Percentiles rank a stretch among this genome's conserved stretches.
These are phyloP conservation scores for Condylura cristata DNA, from an alignment of 2,113 vertebrate species.

Conservation along the genomic window DNA sequence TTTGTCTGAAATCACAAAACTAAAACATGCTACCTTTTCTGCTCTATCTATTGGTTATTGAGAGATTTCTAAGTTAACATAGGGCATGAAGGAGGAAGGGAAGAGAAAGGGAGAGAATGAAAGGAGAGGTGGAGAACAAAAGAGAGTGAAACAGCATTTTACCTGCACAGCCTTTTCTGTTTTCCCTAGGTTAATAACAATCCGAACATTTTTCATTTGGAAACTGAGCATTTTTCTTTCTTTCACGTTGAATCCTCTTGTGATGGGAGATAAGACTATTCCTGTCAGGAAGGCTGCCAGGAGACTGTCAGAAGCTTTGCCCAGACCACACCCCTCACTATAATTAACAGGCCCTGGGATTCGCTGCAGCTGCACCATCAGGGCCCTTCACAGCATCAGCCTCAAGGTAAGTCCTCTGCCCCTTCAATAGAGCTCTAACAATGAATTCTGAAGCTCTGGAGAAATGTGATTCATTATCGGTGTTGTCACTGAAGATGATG, in stretches of 20 bases:
- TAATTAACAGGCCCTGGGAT: neutral
- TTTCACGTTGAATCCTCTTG: neutral
- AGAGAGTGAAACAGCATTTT: neutral
- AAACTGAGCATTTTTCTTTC: neutral
- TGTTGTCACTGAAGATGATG: neutral
- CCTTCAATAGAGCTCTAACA: neutral
- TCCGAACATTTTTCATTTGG: neutral
- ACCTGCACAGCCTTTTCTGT: neutral
- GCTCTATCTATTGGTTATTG: neutral
- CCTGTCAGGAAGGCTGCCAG: neutral
- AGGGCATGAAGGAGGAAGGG: neutral
- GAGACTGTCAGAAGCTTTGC: accelerated
- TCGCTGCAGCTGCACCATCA: accelerated
- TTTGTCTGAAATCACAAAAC: neutral
- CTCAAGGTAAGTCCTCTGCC: neutral
- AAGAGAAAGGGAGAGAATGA: too few species aligned
- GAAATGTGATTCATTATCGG: neutral
- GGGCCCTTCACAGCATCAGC: accelerated
- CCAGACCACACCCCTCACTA: accelerated
- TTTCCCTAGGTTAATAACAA: neutral
- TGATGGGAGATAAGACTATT: accelerated
- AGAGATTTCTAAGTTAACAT: neutral
- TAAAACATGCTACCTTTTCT: neutral
- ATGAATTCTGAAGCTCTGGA: neutral
- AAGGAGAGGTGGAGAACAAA: too few species aligned